A percentile compares a stretch with the other conserved stretches of the same genome.
Conservation (phyloP, 2,113 vertebrate species). For the Sinocyclocheilus anophthalmus region DNA sequence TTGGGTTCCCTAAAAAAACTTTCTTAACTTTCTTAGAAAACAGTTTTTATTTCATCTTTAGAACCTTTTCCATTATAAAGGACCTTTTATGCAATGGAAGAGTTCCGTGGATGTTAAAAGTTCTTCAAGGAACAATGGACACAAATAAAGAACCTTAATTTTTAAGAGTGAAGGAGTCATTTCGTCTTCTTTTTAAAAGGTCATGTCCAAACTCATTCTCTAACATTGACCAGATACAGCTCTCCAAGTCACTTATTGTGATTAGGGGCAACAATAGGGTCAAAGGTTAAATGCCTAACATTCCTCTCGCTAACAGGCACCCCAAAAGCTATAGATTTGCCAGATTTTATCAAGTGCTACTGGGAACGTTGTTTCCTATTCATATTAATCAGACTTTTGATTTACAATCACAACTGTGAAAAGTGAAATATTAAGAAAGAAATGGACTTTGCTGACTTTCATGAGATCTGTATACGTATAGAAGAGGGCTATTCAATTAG, state of each 20-base stretch:
- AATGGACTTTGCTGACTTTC: constrained; percentile 1
- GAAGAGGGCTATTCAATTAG: no score
- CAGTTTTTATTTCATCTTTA: background rate
- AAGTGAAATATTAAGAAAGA: background rate
- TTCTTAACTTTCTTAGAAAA: no score
- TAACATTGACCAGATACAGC: background rate
- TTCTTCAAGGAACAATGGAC: background rate
- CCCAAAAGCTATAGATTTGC: background rate
- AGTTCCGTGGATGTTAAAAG: background rate
- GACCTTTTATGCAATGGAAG: background rate
- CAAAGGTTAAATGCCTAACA: constrained; percentile 42
- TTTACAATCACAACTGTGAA: constrained; percentile 4
- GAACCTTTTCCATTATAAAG: background rate
- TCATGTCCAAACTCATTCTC: background rate
- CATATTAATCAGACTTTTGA: background rate
- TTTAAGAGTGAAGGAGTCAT: background rate
- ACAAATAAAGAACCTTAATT: background rate
- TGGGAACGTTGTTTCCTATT: background rate
- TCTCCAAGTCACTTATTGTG: background rate
- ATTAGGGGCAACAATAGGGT: constrained; percentile 31
- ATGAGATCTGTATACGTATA: background rate
- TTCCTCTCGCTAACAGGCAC: constrained; percentile 4
- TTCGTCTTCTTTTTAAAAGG: background rate
- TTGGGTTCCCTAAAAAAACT: no score
- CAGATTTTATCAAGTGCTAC: background rate